Percentiles rank a stretch among this genome's conserved stretches.
Conservation (phyloP, 1,140 invertebrate species). For the Probaryconus sp. region DNA sequence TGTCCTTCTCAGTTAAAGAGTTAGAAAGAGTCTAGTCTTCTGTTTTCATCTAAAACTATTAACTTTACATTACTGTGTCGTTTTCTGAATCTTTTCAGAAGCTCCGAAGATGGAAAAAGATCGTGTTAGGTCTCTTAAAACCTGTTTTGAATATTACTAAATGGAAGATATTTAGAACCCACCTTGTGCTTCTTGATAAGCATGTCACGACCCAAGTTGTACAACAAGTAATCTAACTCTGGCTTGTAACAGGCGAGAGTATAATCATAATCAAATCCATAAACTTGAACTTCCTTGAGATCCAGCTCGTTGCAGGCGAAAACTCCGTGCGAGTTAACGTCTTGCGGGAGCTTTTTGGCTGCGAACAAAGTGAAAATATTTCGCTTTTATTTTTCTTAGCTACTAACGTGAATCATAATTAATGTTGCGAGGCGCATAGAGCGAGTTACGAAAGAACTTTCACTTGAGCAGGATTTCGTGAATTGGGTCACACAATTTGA, state of each 20-base stretch:
- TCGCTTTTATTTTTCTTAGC: conserved; percentile 2
- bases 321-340: conserved; percentile 90
- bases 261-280: conserved; percentile 99
- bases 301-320: conserved; percentile 99
- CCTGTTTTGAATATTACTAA: no score
- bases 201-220: conserved; percentile 92
- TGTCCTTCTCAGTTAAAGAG: no score
- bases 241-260: conserved; percentile 97
- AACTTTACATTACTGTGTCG: no score
- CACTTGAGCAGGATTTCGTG: conserved; percentile 56
- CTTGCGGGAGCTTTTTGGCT: conserved; percentile 92
- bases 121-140: no score
- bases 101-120: no score
- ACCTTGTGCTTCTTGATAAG: conserved; percentile 94
- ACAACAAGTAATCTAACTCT: conserved; percentile 93
- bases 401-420: conserved; percentile 37
- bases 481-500: conserved; percentile 55
- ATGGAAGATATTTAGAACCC: conserved; percentile 57
- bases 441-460: conserved; percentile 55
- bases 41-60: no score
- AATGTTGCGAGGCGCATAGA: conserved; percentile 25
- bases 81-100: no score
- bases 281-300: conserved; percentile 93
- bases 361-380: conserved; percentile 29
- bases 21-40: no score